Base-by-base conservation (phyloP, 2,113 vertebrate species). In the Catagonus wagneri region DNA sequence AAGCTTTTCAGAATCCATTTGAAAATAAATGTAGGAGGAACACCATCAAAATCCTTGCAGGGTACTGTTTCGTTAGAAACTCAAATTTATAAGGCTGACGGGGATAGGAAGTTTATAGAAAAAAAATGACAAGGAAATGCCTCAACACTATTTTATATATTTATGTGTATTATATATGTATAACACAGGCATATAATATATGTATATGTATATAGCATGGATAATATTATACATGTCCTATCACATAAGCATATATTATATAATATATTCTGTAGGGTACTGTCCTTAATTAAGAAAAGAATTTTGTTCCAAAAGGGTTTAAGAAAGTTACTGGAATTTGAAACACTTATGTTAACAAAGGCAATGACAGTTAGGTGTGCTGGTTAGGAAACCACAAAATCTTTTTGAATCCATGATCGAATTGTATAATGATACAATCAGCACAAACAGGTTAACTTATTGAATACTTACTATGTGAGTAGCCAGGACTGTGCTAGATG, bases 1-100 rank as follows among this genome's bases (percentile, higher is more conserved):
- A 93, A 87, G 27, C 36, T 80, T 93, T 84, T 87, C 60, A 95
- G 95, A 96, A 75, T 69, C 78, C 92, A 29, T 93, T 92, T 86
- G 83, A 65, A 94, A 83, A 89, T 75, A 95, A 85, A 85, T 66
- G 71, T 44, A 86, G 84, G 89, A 76, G n/a, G 29, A 97, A 61
- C 3, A 68, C 17, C 22, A 22, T 54, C 34, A 89, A 85, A 66
- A 71, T 69, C 34, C 87, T 94, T 75, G 15, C 20, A 94, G 12
- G 8, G 14, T 50, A 83, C 19, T 72, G 8, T 92, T 89, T 94
- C n/a, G n/a, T 68, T 86, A 75, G 68, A 93, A 81, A 71, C 3
- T 11, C 25, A 89, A 54, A 61, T 66, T 92, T 80, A 11, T 81
- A 83, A 84, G 71, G 44, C 17, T 6, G 29, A 91, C 89, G 50